These are phyloP conservation scores for Halcyon malimbica DNA, from an alignment of 2,113 vertebrate species.

Conservation along the genomic window DNA sequence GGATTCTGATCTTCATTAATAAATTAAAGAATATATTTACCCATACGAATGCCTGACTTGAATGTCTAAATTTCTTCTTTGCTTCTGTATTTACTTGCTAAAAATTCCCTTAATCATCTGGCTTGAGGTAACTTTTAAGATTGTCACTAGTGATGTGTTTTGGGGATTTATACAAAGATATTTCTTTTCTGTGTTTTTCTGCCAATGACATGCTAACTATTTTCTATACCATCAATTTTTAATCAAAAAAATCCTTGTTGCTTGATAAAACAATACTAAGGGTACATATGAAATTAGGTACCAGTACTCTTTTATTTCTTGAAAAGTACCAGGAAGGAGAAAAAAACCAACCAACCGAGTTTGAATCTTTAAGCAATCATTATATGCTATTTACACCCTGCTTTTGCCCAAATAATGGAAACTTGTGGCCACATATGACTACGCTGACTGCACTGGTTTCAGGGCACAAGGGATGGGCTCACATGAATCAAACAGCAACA, in stretches of 20 bases:
- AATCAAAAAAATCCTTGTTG: neutral
- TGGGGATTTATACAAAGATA: neutral
- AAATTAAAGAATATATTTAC: constrained; percentile 66
- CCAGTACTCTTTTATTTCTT: neutral
- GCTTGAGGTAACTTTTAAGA: constrained; percentile 1
- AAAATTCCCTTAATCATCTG: neutral
- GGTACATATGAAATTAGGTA: neutral
- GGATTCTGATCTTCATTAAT: constrained; percentile 62
- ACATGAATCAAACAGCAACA: neutral
- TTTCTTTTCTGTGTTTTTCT: constrained; percentile 18
- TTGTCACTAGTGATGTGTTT: neutral
- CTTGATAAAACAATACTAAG: neutral
- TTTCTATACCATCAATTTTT: neutral
- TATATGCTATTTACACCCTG: neutral
- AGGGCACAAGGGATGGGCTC: neutral
- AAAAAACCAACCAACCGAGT: neutral
- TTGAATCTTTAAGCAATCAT: neutral
- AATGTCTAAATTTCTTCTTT: constrained; percentile 40
- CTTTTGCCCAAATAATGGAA: neutral
- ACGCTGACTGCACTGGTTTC: neutral
- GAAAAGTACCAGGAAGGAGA: neutral
- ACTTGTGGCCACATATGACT: neutral
- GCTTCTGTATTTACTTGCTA: constrained; percentile 37
- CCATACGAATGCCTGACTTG: constrained; percentile 18
- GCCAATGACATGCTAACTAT: neutral